These are phyloP conservation scores for Rhinolophus sinicus DNA, from an alignment of 2,113 vertebrate species.

Conservation along the genomic window DNA sequence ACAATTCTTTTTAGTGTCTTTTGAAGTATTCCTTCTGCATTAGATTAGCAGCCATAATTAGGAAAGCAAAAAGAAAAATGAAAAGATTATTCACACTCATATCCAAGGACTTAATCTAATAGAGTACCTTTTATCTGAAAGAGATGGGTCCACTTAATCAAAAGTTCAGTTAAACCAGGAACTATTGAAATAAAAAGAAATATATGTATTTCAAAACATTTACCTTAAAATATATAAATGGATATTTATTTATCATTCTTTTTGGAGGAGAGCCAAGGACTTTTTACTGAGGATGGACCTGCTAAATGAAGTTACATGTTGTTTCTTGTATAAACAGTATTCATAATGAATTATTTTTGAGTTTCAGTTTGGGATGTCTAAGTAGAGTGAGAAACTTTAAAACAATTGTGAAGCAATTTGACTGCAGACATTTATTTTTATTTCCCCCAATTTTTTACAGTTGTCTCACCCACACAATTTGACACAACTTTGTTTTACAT, in stretches of 20 bases:
- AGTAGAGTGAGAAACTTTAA: neutral
- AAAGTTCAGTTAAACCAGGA: conserved; percentile 20
- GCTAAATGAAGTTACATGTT: neutral
- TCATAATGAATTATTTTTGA: neutral
- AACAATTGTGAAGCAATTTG: neutral
- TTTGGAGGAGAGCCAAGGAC: neutral
- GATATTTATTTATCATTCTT: neutral
- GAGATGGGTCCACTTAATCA: neutral
- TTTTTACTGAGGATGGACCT: neutral
- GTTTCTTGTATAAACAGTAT: neutral
- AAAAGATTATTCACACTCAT: neutral
- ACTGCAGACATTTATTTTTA: neutral
- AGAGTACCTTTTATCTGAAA: neutral
- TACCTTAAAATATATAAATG: neutral
- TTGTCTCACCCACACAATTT: neutral
- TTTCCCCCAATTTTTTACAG: neutral
- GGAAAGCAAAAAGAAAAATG: neutral
- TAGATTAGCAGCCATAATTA: neutral
- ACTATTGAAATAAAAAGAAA: conserved; percentile 22
- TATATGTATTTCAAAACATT: neutral
- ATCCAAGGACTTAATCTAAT: neutral
- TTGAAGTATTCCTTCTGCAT: neutral
- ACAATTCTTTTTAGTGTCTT: neutral
- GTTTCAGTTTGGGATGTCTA: neutral
- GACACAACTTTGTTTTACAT: neutral